Conservation (phyloP, 1,140 invertebrate genomes). For the Frieseomelitta varia region DNA sequence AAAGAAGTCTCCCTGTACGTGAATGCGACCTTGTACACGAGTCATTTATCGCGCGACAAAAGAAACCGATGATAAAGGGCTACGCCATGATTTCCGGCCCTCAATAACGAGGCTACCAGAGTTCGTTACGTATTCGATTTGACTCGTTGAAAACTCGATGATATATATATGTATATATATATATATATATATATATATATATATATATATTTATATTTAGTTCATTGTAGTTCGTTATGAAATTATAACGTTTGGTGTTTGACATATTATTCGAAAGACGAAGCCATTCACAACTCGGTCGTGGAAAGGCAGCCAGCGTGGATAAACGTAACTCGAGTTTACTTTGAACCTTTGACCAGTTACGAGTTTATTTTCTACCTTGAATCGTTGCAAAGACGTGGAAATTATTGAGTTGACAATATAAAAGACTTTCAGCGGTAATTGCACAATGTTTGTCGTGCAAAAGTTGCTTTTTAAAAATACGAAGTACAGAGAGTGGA, state of each 20-base stretch:
- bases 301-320: not conserved
- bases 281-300: not conserved
- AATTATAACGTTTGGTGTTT: not conserved
- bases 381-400: not conserved
- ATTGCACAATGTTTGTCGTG: too few relatives aligned
- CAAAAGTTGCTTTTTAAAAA: too few relatives aligned
- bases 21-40: not conserved
- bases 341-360: not conserved
- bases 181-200: too few relatives aligned
- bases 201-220: too few relatives aligned
- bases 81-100: not conserved
- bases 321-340: not conserved
- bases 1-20: slow-evolving; percentile 31
- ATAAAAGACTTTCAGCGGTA: too few relatives aligned
- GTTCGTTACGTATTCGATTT: not conserved
- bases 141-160: not conserved
- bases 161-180: too few relatives aligned
- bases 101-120: not conserved
- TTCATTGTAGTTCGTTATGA: not conserved
- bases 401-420: too few relatives aligned
- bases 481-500: too few relatives aligned
- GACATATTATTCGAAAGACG: not conserved
- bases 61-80: not conserved
- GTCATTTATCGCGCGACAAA: slow-evolving; percentile 26
- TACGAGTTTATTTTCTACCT: not conserved